These are phyloP conservation scores for Dynastes maya DNA, from an alignment of 2,888 invertebrate species.

Conservation along the genomic window DNA sequence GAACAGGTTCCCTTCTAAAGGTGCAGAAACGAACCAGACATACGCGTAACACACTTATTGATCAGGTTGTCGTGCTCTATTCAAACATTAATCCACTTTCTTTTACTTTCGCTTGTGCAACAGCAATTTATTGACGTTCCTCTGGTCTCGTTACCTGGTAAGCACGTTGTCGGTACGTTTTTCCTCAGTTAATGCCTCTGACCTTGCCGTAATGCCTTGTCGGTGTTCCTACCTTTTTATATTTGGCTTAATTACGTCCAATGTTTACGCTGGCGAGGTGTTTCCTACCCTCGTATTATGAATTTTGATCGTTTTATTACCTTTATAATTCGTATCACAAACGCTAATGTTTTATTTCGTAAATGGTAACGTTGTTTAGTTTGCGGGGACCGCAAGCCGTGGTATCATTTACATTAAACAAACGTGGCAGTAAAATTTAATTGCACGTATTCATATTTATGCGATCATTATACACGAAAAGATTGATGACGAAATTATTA, in stretches of 20 bases:
- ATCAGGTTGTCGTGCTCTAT: slow-evolving; percentile 1
- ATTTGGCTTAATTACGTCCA: slow-evolving; percentile 10
- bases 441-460: slow-evolving; percentile 1
- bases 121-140: not conserved
- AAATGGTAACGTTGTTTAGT: not conserved
- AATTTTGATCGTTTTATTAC: slow-evolving; percentile 33
- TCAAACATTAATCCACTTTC: slow-evolving; percentile 31
- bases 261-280: not conserved
- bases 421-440: slow-evolving; percentile 20
- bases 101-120: slow-evolving; percentile 23
- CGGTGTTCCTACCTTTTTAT: slow-evolving; percentile 9
- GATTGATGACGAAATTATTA: slow-evolving; percentile 18
- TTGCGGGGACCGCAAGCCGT: not conserved
- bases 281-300: not conserved
- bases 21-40: not conserved
- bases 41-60: slow-evolving; percentile 10
- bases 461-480: slow-evolving; percentile 5
- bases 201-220: slow-evolving; percentile 1
- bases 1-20: not conserved
- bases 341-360: slow-evolving; percentile 22
- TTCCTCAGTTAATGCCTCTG: slow-evolving; percentile 10
- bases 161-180: not conserved
- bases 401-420: slow-evolving; percentile 19
- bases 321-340: slow-evolving; percentile 22
- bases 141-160: slow-evolving; percentile 4